Base-by-base conservation (phyloP, 2,797 vertebrate species). In the Botia almorhae region DNA sequence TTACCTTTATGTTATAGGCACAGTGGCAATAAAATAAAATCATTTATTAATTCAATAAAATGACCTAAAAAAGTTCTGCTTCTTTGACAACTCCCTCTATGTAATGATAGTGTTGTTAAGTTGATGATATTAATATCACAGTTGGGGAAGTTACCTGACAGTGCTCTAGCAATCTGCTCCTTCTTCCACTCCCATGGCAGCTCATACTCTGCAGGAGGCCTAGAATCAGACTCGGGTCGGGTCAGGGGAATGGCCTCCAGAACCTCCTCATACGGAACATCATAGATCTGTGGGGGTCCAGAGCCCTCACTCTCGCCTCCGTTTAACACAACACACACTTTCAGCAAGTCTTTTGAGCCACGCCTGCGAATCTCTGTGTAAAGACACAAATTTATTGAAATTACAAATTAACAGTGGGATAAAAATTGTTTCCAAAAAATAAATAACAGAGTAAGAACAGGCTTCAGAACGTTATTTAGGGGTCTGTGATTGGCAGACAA, bases 161-260 rank as follows among this genome's bases (percentile, higher is more conserved):
- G 92, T 0, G 95, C 96, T 87, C 96, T 93, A 4, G 96, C 96
- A 1, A 98, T 97, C 90, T 98, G 96, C 86, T 98, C 96, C 87
- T 96, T 97, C 90, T 97, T 97, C 97, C 97, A 98, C 87, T 98
- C 97, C 97, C 97, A 98, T 21, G 97, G 97, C 88, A 97, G 95
- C 67, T 99, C 96, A 0, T 99, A 98, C 87, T 98, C 97, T 0
- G 94, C 93, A 0, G 94, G 94, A 0, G 97, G 97, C 23, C 97
- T 92, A 69, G 93, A 92, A 0, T 99, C 97, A 0, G 95, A 94
- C 89, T 96, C 93, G 0, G 97, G 96, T 51, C 96, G 92, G 0
- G 94, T 94, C 85, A 95, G 91, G 0, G 97, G 96, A 13, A 92
- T 91, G 0, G 89, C 92, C 0, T 95, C 94, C 5, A 90, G 85